Percentiles rank a stretch among this genome's conserved stretches.
Evolutionary conservation across 2,888 invertebrate species (phyloP).

Genomic region (Callyntrura guangdongensis): DNA sequence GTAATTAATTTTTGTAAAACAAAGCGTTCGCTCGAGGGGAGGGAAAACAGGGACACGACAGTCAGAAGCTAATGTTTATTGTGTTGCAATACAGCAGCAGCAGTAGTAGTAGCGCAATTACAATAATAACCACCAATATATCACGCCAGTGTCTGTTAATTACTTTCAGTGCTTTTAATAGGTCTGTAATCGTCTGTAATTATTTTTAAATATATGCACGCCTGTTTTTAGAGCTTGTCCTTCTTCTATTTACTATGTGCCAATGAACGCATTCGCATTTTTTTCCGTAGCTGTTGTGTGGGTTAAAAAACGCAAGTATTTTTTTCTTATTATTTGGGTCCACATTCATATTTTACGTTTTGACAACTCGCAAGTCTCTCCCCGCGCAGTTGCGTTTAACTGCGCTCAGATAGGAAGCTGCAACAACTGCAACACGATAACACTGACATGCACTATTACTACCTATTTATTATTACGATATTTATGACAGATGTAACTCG

Average conservation of each 20-base stretch:
- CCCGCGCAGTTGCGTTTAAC: no score
- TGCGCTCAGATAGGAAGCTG: no score
- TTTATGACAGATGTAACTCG: background rate
- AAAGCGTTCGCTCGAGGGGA: background rate
- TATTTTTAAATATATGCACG: conserved; percentile 3
- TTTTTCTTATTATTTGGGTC: background rate
- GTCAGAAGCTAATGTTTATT: background rate
- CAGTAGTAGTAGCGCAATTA: background rate
- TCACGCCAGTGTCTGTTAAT: background rate
- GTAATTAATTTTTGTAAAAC: conserved; percentile 10
- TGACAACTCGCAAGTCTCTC: no score
- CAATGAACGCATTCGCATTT: background rate
- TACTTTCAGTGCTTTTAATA: conserved; percentile 39
- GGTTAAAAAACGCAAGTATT: background rate
- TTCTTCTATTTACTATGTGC: background rate
- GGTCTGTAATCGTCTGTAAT: background rate
- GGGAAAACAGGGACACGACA: background rate
- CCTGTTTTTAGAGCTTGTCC: background rate
- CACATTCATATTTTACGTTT: no score
- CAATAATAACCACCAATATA: no score
- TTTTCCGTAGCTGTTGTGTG: background rate
- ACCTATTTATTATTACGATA: no score
- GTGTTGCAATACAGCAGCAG: background rate
- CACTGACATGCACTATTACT: no score
- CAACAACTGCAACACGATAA: no score